These are phyloP conservation scores for Gibbula magus DNA, from an alignment of 2,888 invertebrate species.

Conservation along the genomic window DNA sequence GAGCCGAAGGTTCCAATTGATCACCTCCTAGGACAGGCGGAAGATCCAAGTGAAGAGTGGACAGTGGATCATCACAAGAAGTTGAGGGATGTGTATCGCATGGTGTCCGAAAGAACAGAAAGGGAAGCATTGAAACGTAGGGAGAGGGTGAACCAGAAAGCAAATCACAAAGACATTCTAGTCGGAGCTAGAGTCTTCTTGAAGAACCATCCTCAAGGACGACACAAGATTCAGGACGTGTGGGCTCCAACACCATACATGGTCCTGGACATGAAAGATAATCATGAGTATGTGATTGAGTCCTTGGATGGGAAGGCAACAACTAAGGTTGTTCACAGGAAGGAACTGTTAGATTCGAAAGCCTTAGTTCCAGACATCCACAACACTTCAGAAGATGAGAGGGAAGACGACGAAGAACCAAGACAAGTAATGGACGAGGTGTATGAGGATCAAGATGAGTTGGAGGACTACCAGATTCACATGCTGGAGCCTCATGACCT, in stretches of 20 bases:
- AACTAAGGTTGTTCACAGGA: neutral
- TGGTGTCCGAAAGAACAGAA: no score
- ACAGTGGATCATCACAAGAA: conserved; percentile 4
- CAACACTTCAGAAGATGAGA: neutral
- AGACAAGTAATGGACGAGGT: no score
- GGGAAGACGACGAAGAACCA: no score
- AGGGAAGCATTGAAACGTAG: no score
- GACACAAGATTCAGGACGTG: neutral
- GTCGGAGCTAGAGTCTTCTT: no score
- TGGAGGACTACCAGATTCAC: no score
- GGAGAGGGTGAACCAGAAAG: no score
- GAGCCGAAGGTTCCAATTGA: conserved; percentile 37
- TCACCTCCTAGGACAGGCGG: neutral
- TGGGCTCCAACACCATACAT: neutral
- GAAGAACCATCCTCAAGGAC: neutral
- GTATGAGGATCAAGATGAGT: no score
- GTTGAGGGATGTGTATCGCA: no score
- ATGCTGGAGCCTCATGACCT: no score
- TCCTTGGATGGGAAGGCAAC: neutral
- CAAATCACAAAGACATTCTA: no score
- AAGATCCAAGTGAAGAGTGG: neutral
- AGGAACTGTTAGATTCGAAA: neutral
- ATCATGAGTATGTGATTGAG: neutral
- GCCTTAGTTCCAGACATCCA: neutral
- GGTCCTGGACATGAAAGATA: neutral